A percentile compares a stretch with the other conserved stretches of the same genome.
phyloP scores from a whole-genome alignment of 2,888 invertebrate genomes.

The Tetheella fluctuosa region DNA sequence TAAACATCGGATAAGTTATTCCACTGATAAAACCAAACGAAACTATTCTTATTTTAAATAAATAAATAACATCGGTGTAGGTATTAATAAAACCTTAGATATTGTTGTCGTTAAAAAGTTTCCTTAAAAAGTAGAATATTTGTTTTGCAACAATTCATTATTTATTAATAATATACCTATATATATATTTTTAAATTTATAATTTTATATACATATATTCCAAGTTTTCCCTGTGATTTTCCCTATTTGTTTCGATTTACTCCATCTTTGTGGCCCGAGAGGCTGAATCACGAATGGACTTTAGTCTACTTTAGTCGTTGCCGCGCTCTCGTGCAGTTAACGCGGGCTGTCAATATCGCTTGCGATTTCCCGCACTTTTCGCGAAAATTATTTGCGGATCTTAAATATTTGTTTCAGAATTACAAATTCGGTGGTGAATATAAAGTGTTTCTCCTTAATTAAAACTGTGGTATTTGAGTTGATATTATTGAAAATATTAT shows the following conservation, averaged over 20 bases:
- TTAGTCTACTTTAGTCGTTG: slow-evolving; percentile 42
- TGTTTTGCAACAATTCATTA: no score
- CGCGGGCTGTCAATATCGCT: slow-evolving; percentile 21
- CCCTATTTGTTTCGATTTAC: slow-evolving; percentile 29
- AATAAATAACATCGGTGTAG: no score
- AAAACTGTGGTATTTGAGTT: not conserved
- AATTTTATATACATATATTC: slow-evolving; percentile 24
- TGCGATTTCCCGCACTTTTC: slow-evolving; percentile 29
- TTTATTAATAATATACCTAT: no score
- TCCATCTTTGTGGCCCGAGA: slow-evolving; percentile 14
- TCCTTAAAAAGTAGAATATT: no score
- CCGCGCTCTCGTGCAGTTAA: slow-evolving; percentile 30
- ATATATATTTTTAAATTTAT: not conserved
- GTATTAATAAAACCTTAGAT: no score
- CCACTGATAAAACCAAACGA: no score
- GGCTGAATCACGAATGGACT: slow-evolving; percentile 24
- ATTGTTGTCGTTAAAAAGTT: no score
- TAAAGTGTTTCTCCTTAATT: not conserved
- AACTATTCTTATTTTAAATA: no score
- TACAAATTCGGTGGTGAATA: not conserved
- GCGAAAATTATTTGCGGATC: not conserved
- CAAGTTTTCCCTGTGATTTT: slow-evolving; percentile 25
- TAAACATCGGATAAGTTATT: no score
- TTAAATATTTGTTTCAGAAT: no score
- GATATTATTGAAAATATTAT: not conserved